These are phyloP conservation scores for Arrhopalites spinosus DNA, from an alignment of 2,888 invertebrate genomes.

Conservation along the genomic window DNA sequence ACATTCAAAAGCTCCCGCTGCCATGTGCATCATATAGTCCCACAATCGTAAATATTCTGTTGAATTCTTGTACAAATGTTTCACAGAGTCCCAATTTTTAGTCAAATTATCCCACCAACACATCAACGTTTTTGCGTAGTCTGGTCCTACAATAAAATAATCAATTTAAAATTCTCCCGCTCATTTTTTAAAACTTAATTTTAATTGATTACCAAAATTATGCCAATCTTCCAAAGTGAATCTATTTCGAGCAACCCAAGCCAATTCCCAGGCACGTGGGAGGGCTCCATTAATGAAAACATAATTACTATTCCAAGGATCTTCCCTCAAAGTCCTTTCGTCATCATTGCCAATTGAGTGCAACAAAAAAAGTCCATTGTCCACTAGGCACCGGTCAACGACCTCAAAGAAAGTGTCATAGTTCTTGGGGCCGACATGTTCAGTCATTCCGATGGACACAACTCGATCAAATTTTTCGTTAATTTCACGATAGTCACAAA, in stretches of 20 bases:
- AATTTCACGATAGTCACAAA: constrained; percentile 10
- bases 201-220: constrained; percentile 49
- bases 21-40: constrained; percentile 41
- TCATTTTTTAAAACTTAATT: no score
- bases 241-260: constrained; percentile 44
- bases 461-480: constrained; percentile 47
- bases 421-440: constrained; percentile 47
- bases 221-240: constrained; percentile 54
- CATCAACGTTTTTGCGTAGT: constrained; percentile 36
- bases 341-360: constrained; percentile 44
- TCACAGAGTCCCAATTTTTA: constrained; percentile 20
- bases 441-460: constrained; percentile 51
- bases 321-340: constrained; percentile 15
- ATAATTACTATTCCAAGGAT: constrained; percentile 38
- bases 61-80: constrained; percentile 26
- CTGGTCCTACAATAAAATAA: background rate
- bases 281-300: constrained; percentile 52
- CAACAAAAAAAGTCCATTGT: constrained; percentile 48
- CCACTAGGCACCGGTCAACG: constrained; percentile 36
- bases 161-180: no score
- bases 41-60: constrained; percentile 46
- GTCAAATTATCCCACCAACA: constrained; percentile 38
- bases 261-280: constrained; percentile 46
- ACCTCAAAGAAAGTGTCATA: constrained; percentile 45
- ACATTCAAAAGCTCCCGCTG: constrained; percentile 30